A percentile compares a stretch with the other conserved stretches of the same genome.
phyloP scores from a whole-genome alignment of 2,888 invertebrate species.

The Thyatira batis region DNA sequence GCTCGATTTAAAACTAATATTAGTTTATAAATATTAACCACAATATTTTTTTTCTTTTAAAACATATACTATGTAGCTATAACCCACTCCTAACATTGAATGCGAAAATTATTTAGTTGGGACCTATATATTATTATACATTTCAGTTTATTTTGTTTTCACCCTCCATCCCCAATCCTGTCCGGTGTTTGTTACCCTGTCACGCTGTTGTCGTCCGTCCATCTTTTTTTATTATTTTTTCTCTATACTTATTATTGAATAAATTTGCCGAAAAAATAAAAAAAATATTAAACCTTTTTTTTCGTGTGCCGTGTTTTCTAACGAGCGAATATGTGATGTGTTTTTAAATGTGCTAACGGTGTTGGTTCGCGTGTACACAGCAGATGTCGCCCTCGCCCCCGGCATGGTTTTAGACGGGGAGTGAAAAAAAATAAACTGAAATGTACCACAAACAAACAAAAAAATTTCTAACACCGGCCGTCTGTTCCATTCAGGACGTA shows the following conservation, averaged over 20 bases:
- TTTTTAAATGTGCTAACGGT: conserved; percentile 70
- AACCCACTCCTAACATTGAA: conserved; percentile 70
- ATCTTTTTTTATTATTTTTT: conserved; percentile 32
- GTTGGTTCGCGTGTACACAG: conserved; percentile 42
- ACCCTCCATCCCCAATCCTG: conserved; percentile 29
- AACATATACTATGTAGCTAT: conserved; percentile 40
- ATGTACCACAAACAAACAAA: conserved; percentile 53
- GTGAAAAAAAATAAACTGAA: conserved; percentile 75
- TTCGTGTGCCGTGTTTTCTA: conserved; percentile 33
- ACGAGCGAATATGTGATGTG: conserved; percentile 48
- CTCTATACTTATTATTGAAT: conserved; percentile 5
- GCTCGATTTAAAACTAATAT: conserved; percentile 43
- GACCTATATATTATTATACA: conserved; percentile 77
- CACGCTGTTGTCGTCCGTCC: conserved; percentile 47
- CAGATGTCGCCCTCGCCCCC: conserved; percentile 28
- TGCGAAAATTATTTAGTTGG: conserved; percentile 61
- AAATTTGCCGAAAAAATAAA: conserved; percentile 5
- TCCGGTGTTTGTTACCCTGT: conserved; percentile 61
- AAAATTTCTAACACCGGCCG: conserved; percentile 19
- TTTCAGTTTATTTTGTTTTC: conserved; percentile 80
- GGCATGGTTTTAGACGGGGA: conserved; percentile 57
- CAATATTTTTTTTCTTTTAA: conserved; percentile 35
- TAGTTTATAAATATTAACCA: conserved; percentile 37
- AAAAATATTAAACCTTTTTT: conserved; percentile 16
- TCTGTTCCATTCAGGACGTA: conserved; percentile 60